Evolutionary conservation across 2,888 invertebrate genomes (phyloP).

Genomic region (Lasius fuliginosus): DNA sequence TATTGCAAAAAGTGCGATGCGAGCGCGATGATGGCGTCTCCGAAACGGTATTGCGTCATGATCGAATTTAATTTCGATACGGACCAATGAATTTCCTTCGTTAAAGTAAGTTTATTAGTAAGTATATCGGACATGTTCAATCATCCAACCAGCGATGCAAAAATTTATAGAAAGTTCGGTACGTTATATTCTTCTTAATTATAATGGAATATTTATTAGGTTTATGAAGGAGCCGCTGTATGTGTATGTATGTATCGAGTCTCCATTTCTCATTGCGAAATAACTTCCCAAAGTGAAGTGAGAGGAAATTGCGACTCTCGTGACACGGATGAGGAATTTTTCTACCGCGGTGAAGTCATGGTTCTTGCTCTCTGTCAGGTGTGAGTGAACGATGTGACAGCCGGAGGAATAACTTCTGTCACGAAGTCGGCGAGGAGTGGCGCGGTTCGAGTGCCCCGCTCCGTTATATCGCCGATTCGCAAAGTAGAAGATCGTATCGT

Average conservation of each 20-base stretch:
- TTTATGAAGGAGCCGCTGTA: neutral
- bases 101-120: constrained; percentile 15
- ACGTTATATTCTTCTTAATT: constrained; percentile 24
- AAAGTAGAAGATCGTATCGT: constrained; percentile 52
- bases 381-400: constrained; percentile 67
- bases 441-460: constrained; percentile 43
- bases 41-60: constrained; percentile 18
- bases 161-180: neutral
- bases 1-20: neutral
- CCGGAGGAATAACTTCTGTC: constrained; percentile 60
- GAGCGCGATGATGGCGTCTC: neutral
- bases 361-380: constrained; percentile 64
- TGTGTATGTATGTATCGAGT: neutral
- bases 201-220: constrained; percentile 4
- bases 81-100: neutral
- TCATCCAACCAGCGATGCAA: neutral
- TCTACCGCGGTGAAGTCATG: constrained; percentile 47
- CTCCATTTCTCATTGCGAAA: constrained; percentile 30
- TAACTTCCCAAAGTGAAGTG: constrained; percentile 31
- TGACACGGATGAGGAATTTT: constrained; percentile 53
- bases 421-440: constrained; percentile 53
- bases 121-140: neutral
- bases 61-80: constrained; percentile 24
- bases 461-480: constrained; percentile 57
- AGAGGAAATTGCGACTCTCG: constrained; percentile 46